phyloP scores from a whole-genome alignment of 2,113 vertebrate genomes.

The Porphyrio hochstetteri region DNA sequence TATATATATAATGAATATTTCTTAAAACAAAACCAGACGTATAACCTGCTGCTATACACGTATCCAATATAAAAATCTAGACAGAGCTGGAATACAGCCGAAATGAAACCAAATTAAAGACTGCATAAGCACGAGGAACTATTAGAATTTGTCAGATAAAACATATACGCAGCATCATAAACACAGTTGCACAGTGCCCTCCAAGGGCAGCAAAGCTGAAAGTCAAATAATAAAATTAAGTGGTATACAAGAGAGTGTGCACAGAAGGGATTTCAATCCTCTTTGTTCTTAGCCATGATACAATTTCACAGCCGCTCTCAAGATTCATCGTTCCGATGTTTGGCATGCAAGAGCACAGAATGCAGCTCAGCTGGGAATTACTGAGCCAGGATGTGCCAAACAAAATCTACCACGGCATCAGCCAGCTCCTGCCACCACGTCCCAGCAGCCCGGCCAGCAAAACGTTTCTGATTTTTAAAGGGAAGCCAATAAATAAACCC shows the following conservation, averaged over 20 bases:
- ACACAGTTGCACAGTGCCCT: slow-evolving; percentile 32
- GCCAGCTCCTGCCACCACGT: not conserved
- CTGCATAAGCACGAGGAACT: not conserved
- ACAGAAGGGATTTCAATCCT: slow-evolving; percentile 36
- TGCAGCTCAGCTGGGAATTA: slow-evolving; percentile 29
- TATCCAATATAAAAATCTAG: not conserved
- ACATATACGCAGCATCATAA: not conserved
- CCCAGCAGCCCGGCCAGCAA: not conserved
- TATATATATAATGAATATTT: not conserved
- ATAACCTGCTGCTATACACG: not conserved
- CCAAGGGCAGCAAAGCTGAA: slow-evolving; percentile 43
- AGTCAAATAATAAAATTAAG: slow-evolving; percentile 58
- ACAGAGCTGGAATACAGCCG: not conserved
- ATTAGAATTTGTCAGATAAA: not conserved
- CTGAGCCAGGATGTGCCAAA: not conserved
- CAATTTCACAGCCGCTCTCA: slow-evolving; percentile 34
- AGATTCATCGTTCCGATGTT: slow-evolving; percentile 26
- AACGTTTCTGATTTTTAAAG: not conserved
- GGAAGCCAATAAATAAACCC: not conserved
- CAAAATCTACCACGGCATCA: not conserved
- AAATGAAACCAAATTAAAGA: not conserved
- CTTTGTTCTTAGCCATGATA: slow-evolving; percentile 50
- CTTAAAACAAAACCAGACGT: not conserved
- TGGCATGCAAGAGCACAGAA: slow-evolving; percentile 49
- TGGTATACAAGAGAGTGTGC: not conserved